Percentiles rank a stretch among this genome's conserved stretches.
These are phyloP conservation scores for Haliclona indistincta DNA, from an alignment of 37 sponge, comb jelly and placozoan genomes.

Conservation along the genomic window DNA sequence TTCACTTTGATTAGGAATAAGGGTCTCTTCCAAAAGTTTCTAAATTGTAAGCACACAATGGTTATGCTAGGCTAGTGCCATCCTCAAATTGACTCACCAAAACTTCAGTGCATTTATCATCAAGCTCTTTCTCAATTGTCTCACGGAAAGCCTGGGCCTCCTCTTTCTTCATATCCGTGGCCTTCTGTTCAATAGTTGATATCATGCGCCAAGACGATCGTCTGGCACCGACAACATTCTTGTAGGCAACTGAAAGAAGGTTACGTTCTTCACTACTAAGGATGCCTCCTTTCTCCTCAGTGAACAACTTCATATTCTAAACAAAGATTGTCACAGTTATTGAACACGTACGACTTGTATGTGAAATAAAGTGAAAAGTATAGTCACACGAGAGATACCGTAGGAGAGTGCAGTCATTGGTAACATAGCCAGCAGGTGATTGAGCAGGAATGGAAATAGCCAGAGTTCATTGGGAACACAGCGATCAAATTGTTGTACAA, in stretches of 20 bases:
- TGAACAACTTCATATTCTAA: conserved; percentile 59
- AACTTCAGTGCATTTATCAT: conserved; percentile 80
- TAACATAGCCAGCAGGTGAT: too few species aligned
- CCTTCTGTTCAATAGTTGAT: conserved; percentile 63
- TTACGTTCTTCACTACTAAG: conserved; percentile 64
- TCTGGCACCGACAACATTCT: conserved; percentile 81
- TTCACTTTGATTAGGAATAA: too few species aligned
- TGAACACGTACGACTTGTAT: neutral
- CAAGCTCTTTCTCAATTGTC: conserved; percentile 81
- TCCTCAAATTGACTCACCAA: conserved; percentile 27
- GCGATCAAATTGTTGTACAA: too few species aligned
- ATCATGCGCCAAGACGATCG: conserved; percentile 80
- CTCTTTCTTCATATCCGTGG: conserved; percentile 14
- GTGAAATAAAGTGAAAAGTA: neutral
- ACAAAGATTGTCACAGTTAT: too few species aligned
- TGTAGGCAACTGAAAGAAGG: conserved; percentile 83
- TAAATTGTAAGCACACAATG: neutral
- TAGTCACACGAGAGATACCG: neutral
- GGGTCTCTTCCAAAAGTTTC: neutral
- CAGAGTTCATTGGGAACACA: too few species aligned
- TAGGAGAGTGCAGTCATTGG: neutral
- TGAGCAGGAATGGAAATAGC: too few species aligned
- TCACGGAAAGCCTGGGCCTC: conserved; percentile 51
- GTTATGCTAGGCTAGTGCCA: neutral
- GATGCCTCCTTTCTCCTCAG: neutral